These are phyloP conservation scores for Bibio marci DNA, from an alignment of 2,888 invertebrate species.

Conservation along the genomic window DNA sequence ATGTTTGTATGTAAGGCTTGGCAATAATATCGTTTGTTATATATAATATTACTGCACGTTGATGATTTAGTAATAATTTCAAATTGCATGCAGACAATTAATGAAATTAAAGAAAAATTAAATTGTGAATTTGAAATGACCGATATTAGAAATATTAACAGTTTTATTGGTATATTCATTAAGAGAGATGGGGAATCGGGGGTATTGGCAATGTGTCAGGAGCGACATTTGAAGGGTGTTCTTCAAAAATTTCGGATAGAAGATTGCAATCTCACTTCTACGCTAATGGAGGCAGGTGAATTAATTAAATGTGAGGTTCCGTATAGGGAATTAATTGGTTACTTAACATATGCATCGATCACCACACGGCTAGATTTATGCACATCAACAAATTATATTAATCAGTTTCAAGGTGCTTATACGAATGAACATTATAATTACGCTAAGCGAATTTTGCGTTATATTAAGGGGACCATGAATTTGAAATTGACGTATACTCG, in stretches of 20 bases:
- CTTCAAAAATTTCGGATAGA: slow-evolving; percentile 10
- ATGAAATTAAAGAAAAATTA: neutral
- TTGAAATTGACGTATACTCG: slow-evolving; percentile 3
- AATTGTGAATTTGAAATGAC: slow-evolving; percentile 7
- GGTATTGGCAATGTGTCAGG: slow-evolving; percentile 8
- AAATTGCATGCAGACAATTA: neutral
- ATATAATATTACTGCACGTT: slow-evolving; percentile 8
- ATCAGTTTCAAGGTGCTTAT: slow-evolving; percentile 10
- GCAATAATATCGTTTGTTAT: neutral
- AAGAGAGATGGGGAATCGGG: slow-evolving; percentile 5
- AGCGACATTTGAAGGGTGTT: slow-evolving; percentile 9
- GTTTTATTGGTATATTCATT: slow-evolving; percentile 7
- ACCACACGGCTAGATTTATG: slow-evolving; percentile 11
- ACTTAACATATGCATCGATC: slow-evolving; percentile 7
- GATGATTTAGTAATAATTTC: slow-evolving; percentile 6
- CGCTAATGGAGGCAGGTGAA: slow-evolving; percentile 9
- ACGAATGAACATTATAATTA: slow-evolving; percentile 6
- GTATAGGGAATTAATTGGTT: slow-evolving; percentile 12
- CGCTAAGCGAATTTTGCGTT: slow-evolving; percentile 10
- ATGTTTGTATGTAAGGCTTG: slow-evolving; percentile 6
- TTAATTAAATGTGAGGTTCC: slow-evolving; percentile 6
- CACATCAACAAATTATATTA: slow-evolving; percentile 12
- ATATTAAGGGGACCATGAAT: slow-evolving; percentile 2
- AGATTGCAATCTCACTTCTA: slow-evolving; percentile 9
- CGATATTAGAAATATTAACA: slow-evolving; percentile 8